A percentile compares a stretch with the other conserved stretches of the same genome.
Conservation (phyloP, 2,888 invertebrate genomes). For the Brachypalpus laphriformis region DNA sequence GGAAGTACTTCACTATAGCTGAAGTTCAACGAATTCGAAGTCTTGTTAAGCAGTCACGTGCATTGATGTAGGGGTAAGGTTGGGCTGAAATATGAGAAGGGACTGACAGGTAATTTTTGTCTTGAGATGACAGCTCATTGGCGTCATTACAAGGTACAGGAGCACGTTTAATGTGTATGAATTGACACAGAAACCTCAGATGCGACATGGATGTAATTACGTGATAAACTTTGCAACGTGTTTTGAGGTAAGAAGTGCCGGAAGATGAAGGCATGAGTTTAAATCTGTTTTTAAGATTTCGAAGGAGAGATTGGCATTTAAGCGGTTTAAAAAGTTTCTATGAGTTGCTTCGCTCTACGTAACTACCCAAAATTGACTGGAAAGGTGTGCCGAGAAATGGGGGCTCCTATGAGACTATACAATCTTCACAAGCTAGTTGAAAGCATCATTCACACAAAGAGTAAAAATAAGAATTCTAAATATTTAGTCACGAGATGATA, state of each 20-base stretch:
- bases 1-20: neutral
- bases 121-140: neutral
- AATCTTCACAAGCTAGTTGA: too few species aligned
- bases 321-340: too few species aligned
- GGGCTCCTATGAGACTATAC: too few species aligned
- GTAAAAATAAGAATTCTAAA: too few species aligned
- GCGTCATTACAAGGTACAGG: neutral
- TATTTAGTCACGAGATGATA: too few species aligned
- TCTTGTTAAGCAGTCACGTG: constrained; percentile 20
- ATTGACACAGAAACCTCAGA: neutral
- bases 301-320: too few species aligned
- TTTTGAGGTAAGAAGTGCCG: neutral
- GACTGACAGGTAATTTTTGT: neutral
- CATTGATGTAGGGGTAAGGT: neutral
- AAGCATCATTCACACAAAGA: too few species aligned
- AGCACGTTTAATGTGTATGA: neutral
- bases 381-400: too few species aligned
- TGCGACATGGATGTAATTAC: neutral
- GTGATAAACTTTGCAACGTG: neutral
- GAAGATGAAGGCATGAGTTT: too few species aligned
- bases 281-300: too few species aligned
- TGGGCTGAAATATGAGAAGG: neutral
- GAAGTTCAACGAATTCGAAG: constrained; percentile 8
- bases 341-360: too few species aligned
- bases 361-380: too few species aligned